A percentile compares a stretch with the other conserved stretches of the same genome.
These are phyloP conservation scores for Synaphobranchus kaupii DNA, from an alignment of 2,797 vertebrate species.

Conservation along the genomic window DNA sequence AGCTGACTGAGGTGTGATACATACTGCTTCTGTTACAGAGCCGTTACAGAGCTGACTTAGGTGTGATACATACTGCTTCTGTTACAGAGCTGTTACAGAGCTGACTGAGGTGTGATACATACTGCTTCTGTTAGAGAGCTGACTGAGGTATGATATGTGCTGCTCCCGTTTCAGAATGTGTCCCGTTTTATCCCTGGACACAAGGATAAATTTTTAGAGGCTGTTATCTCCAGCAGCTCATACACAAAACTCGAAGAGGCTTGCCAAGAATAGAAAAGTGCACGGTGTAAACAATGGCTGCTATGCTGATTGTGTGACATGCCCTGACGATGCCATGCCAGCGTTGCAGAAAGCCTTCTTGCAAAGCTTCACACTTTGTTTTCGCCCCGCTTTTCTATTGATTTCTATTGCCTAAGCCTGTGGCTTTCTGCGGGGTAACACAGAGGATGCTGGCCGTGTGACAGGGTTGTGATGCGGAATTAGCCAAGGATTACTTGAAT, in stretches of 20 bases:
- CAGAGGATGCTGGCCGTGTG: background rate
- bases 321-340: background rate
- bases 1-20: too few relatives aligned
- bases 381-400: background rate
- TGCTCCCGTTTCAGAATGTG: too few relatives aligned
- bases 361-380: background rate
- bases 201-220: background rate
- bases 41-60: too few relatives aligned
- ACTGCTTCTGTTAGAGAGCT: too few relatives aligned
- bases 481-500: background rate
- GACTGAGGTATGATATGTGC: too few relatives aligned
- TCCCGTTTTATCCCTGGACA: background rate
- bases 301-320: background rate
- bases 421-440: background rate
- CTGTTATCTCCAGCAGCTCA: background rate
- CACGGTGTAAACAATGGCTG: background rate
- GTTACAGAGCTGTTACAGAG: too few relatives aligned
- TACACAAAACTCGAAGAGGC: background rate
- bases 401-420: too few relatives aligned
- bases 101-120: too few relatives aligned
- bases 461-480: background rate
- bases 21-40: too few relatives aligned
- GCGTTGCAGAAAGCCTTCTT: background rate
- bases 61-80: too few relatives aligned
- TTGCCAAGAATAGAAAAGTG: background rate